Evolutionary conservation across 2,113 vertebrate genomes (phyloP).

Genomic region (Myanophis thanlyinensis): DNA sequence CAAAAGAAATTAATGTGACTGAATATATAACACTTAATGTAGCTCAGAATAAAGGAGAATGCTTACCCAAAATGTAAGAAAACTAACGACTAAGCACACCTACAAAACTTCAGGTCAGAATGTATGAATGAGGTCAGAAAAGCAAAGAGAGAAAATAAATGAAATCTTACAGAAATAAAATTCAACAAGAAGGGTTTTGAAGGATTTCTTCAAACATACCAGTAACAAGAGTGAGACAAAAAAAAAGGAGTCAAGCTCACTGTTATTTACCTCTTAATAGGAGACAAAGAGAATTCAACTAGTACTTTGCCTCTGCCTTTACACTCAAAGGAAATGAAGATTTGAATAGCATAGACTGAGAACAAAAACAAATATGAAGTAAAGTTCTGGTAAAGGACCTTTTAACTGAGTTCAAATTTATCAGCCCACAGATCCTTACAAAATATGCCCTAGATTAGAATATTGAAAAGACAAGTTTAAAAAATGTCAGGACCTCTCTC

Average conservation of each 20-base stretch:
- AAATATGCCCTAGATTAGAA: background rate
- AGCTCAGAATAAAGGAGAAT: background rate
- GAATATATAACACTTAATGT: background rate
- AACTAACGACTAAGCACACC: background rate
- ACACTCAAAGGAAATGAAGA: background rate
- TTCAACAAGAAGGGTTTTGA: background rate
- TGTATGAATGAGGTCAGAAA: background rate
- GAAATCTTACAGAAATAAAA: background rate
- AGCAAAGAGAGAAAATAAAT: background rate
- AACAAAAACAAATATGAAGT: background rate
- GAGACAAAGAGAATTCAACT: background rate
- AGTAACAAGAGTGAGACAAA: background rate
- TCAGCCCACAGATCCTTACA: background rate
- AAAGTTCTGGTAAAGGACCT: background rate
- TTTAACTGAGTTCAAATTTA: background rate
- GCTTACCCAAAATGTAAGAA: background rate
- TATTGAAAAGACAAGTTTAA: background rate
- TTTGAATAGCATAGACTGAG: background rate
- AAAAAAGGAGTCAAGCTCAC: background rate
- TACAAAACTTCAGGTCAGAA: background rate
- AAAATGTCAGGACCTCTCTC: background rate
- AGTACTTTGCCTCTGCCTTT: background rate
- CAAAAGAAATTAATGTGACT: background rate
- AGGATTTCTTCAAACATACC: background rate
- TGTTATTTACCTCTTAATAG: background rate